Evolutionary conservation across 2,888 invertebrate genomes (phyloP).

Genomic region (Notodonta ziczac): DNA sequence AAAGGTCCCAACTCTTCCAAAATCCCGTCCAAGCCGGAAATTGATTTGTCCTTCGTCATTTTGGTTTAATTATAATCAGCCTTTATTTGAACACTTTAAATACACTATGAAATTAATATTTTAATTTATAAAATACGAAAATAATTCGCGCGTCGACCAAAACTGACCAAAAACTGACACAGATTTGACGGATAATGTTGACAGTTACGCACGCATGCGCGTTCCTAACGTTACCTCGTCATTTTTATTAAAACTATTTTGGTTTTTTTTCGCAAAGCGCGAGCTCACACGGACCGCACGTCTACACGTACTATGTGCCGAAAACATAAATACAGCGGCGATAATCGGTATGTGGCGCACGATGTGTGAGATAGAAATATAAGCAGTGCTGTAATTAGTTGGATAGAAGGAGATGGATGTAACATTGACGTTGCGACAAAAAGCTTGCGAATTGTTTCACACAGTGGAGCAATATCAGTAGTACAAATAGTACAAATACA

Average conservation of each 20-base stretch:
- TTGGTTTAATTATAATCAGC: constrained; percentile 34
- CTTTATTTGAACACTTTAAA: constrained; percentile 36
- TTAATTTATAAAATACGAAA: constrained; percentile 24
- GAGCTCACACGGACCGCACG: constrained; percentile 24
- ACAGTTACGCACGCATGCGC: constrained; percentile 37
- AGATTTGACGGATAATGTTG: constrained; percentile 23
- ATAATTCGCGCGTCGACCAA: constrained; percentile 11
- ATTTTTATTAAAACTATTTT: constrained; percentile 14
- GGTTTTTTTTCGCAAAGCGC: constrained; percentile 14
- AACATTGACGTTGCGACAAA: neutral
- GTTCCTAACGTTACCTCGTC: constrained; percentile 7
- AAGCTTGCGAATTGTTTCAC: neutral
- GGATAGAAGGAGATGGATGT: constrained; percentile 1
- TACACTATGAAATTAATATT: constrained; percentile 20
- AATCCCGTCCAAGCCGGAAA: constrained; percentile 64
- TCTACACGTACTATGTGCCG: constrained; percentile 31
- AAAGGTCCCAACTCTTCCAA: constrained; percentile 70
- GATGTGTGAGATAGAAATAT: constrained; percentile 13
- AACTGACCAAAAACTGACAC: constrained; percentile 1
- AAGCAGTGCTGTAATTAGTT: neutral
- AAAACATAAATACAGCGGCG: constrained; percentile 43
- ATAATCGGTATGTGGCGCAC: constrained; percentile 9
- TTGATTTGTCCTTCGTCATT: constrained; percentile 55
- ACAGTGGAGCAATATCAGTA: too few relatives aligned
- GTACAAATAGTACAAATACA: too few relatives aligned